Percentiles rank a stretch among this genome's conserved stretches.
These are phyloP conservation scores for Actinia equina DNA, from an alignment of 64 coral and sea anemone genomes.

Conservation along the genomic window DNA sequence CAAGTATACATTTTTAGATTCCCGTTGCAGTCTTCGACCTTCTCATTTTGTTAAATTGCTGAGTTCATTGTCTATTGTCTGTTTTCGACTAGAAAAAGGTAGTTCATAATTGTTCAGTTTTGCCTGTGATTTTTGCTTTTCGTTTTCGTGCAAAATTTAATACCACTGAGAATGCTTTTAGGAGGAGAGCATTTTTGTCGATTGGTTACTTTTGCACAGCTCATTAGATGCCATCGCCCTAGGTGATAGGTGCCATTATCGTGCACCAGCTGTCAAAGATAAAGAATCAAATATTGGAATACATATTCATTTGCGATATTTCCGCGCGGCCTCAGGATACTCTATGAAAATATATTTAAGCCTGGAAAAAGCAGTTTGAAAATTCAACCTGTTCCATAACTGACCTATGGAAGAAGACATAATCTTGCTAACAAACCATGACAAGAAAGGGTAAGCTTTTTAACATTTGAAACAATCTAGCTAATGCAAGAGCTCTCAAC, in stretches of 20 bases:
- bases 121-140: neutral
- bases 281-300: slow-evolving; percentile 15
- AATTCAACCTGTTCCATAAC: neutral
- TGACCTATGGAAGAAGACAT: neutral
- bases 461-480: neutral
- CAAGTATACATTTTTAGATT: too few species aligned
- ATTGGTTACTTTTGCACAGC: neutral
- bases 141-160: neutral
- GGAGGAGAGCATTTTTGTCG: neutral
- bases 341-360: neutral
- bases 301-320: neutral
- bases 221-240: slow-evolving; percentile 1
- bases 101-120: neutral
- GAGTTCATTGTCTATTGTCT: neutral
- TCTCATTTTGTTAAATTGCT: neutral
- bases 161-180: neutral
- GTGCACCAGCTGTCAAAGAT: neutral
- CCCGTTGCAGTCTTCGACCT: neutral
- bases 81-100: neutral
- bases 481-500: neutral
- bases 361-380: neutral
- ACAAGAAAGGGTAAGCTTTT: neutral
- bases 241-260: slow-evolving; percentile 14
- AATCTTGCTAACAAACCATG: neutral
- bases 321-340: neutral